Evolutionary conservation across 1,140 invertebrate species (phyloP), one percentile per base, ranked within the genome.

Genomic region (Araneus ventricosus): DNA sequence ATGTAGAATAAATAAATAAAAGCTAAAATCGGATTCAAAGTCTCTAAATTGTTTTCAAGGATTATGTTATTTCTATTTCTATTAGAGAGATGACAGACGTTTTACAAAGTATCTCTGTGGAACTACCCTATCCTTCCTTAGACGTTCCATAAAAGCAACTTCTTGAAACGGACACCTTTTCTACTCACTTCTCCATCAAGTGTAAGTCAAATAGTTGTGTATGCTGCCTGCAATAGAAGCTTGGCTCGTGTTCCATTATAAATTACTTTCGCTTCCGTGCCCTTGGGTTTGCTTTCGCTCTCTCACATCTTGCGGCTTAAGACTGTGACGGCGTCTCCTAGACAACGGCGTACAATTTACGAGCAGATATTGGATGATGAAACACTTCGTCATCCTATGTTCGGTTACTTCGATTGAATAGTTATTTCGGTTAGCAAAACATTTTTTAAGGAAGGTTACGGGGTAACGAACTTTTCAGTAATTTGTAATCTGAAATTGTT

Each of bases 151-250:
- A 14, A 2, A 67, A 27, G n/a, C n/a, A 30, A 7, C 27, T 67
- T 67, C 8, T 4, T 30, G n/a, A n/a, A 10, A 27, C n/a, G 3
- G 10, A 27, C 63, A 27, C 24, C 24, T 27, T 14, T 27, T 5
- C 63, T 14, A 59, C 17, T 24, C 57, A 30, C 63, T 67, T n/a
- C 63, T 27, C 63, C 5, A 10, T 14, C 70, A 34, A 75, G 70
- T 75, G 70, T 75, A 75, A 75, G 30, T 75, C 70, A 75, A 75
- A 75, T 75, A 75, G 30, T 37, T 37, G 70, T 37, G 70, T 37
- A 75, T 4, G 30, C 17, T 5, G 70, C 8, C 30, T 75, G 14
- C 37, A 75, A 75, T 75, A 30, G 34, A 75, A 34, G 30, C 70
- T 20, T 6, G 30, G 34, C 70, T 75, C 70, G 4, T 75, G 30